Conservation (phyloP, 2,888 invertebrate species). For the Synanthedon andrenaeformis region DNA sequence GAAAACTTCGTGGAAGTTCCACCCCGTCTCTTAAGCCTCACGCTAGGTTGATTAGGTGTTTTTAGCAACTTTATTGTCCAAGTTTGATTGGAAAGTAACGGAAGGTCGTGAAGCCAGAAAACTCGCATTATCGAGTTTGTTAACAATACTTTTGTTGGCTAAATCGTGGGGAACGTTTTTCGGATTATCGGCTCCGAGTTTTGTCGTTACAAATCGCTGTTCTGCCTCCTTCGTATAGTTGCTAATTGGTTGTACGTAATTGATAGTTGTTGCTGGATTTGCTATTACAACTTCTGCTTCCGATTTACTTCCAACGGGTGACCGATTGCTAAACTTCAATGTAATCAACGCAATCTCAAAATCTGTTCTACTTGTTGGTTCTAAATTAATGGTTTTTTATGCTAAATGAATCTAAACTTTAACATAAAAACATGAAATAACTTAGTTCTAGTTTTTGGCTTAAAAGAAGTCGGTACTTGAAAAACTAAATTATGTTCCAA, state of each 20-base stretch:
- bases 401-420: too few relatives aligned
- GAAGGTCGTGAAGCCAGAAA: constrained; percentile 24
- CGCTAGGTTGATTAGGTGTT: constrained; percentile 39
- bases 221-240: constrained; percentile 1
- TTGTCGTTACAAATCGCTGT: constrained; percentile 6
- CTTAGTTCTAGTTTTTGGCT: too few relatives aligned
- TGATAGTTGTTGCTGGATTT: constrained; percentile 4
- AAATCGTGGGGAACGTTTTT: constrained; percentile 12
- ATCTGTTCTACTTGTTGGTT: too few relatives aligned
- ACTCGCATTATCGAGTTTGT: constrained; percentile 28
- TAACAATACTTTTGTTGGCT: constrained; percentile 24
- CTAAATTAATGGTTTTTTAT: too few relatives aligned
- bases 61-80: constrained; percentile 42
- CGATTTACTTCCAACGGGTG: not conserved
- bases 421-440: too few relatives aligned
- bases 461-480: too few relatives aligned
- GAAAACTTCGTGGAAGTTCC: constrained; percentile 24
- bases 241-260: constrained; percentile 3
- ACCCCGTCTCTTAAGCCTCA: constrained; percentile 15
- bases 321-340: not conserved
- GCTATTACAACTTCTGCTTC: constrained; percentile 5
- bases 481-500: too few relatives aligned
- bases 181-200: constrained; percentile 5
- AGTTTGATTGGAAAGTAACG: constrained; percentile 51
- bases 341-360: too few relatives aligned